phyloP scores from a whole-genome alignment of 2,113 vertebrate genomes.

The Microtus montanus region DNA sequence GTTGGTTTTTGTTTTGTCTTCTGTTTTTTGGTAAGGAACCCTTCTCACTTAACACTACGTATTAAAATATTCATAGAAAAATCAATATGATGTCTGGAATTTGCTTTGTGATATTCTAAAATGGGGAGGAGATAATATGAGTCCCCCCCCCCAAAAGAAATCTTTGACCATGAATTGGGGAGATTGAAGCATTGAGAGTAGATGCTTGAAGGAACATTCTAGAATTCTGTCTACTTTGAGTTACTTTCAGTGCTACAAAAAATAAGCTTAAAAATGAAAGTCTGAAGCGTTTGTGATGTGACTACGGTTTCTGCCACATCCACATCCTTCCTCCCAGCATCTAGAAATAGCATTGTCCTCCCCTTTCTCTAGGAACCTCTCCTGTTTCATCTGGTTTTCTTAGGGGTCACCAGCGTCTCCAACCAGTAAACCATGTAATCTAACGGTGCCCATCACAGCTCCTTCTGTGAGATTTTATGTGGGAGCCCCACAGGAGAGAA shows the following conservation, averaged over 20 bases:
- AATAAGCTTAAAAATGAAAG: not conserved
- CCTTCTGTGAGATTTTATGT: not conserved
- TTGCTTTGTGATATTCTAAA: constrained; percentile 28
- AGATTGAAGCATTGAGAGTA: fast-evolving
- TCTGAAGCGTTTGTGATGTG: not conserved
- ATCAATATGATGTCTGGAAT: not conserved
- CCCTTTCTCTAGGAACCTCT: not conserved
- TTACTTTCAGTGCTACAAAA: not conserved
- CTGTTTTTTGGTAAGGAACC: not conserved
- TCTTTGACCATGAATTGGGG: not conserved
- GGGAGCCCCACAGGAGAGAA: not conserved
- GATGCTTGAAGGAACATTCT: not conserved
- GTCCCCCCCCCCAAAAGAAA: not conserved
- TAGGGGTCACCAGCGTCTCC: not conserved
- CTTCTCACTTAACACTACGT: not conserved
- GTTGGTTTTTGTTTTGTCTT: not conserved
- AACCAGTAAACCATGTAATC: not conserved
- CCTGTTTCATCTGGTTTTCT: not conserved
- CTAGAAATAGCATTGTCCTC: not conserved
- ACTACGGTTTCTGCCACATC: not conserved
- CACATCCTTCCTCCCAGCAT: not conserved
- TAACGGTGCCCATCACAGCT: not conserved
- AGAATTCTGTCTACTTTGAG: not conserved
- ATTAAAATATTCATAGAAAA: constrained; percentile 41
- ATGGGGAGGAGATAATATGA: not conserved